These are phyloP conservation scores for Synanthedon formicaeformis DNA, from an alignment of 2,888 invertebrate species.

Conservation along the genomic window DNA sequence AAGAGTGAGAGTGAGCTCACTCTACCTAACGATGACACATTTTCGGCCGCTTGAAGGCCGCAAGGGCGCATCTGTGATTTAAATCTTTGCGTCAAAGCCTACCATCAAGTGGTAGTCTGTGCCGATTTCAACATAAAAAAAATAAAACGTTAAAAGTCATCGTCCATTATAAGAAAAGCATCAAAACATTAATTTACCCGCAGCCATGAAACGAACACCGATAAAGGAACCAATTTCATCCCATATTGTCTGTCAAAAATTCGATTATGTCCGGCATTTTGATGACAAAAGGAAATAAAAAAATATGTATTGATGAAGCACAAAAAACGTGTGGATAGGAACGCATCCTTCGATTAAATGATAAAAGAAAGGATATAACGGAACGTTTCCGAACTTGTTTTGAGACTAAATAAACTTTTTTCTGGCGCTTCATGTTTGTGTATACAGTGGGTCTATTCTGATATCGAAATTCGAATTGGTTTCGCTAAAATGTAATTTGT, in stretches of 20 bases:
- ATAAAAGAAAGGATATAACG: slow-evolving; percentile 36
- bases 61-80: too few relatives aligned
- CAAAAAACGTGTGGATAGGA: slow-evolving; percentile 24
- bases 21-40: too few relatives aligned
- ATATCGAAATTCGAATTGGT: too few relatives aligned
- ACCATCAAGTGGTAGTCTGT: too few relatives aligned
- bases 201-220: slow-evolving; percentile 39
- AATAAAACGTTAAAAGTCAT: background rate
- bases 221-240: slow-evolving; percentile 63
- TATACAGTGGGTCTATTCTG: slow-evolving; percentile 13
- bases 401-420: slow-evolving; percentile 48
- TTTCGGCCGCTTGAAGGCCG: too few relatives aligned
- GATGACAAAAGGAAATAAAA: slow-evolving; percentile 44
- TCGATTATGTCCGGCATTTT: slow-evolving; percentile 54
- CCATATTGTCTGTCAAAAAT: slow-evolving; percentile 62
- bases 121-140: background rate
- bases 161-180: slow-evolving; percentile 12
- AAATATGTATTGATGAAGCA: slow-evolving; percentile 16
- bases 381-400: slow-evolving; percentile 41
- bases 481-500: too few relatives aligned
- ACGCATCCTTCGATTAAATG: slow-evolving; percentile 44
- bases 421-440: slow-evolving; percentile 33
- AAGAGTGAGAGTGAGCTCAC: too few relatives aligned
- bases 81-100: too few relatives aligned
- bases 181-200: slow-evolving; percentile 34